Evolutionary conservation across 1,140 invertebrate species (phyloP).

Genomic region (Drosophila repletoides): DNA sequence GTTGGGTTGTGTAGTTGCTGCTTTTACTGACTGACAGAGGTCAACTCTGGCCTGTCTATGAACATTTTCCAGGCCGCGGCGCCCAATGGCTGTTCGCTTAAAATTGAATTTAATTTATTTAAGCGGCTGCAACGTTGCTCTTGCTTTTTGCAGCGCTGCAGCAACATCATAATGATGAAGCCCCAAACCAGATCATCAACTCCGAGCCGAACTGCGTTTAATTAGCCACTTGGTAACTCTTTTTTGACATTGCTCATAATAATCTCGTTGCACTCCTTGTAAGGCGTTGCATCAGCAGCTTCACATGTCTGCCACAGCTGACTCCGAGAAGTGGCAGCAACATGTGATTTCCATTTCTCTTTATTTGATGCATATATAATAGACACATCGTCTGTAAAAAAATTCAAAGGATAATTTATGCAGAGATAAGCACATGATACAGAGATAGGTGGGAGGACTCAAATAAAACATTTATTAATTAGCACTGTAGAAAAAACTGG

Average conservation of each 20-base stretch:
- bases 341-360: too few species aligned
- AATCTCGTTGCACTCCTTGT: not conserved
- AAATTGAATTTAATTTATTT: slow-evolving; percentile 79
- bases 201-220: not conserved
- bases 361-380: too few species aligned
- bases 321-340: too few species aligned
- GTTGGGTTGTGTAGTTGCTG: slow-evolving; percentile 1
- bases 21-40: slow-evolving; percentile 26
- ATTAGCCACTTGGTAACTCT: slow-evolving; percentile 8
- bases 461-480: too few species aligned
- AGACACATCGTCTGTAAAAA: too few species aligned
- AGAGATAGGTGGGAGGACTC: too few species aligned
- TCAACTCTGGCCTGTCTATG: slow-evolving; percentile 42
- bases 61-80: slow-evolving; percentile 41
- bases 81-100: slow-evolving; percentile 47
- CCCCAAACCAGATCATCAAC: slow-evolving; percentile 1
- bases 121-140: slow-evolving; percentile 25
- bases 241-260: not conserved
- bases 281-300: not conserved
- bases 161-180: not conserved
- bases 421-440: too few species aligned
- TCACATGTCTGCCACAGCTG: too few species aligned
- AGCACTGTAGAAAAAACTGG: too few species aligned
- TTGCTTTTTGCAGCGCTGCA: slow-evolving; percentile 2
- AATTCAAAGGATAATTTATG: too few species aligned